Base-by-base conservation (phyloP, 1,140 invertebrate genomes). In the Bombus vancouverensis region DNA sequence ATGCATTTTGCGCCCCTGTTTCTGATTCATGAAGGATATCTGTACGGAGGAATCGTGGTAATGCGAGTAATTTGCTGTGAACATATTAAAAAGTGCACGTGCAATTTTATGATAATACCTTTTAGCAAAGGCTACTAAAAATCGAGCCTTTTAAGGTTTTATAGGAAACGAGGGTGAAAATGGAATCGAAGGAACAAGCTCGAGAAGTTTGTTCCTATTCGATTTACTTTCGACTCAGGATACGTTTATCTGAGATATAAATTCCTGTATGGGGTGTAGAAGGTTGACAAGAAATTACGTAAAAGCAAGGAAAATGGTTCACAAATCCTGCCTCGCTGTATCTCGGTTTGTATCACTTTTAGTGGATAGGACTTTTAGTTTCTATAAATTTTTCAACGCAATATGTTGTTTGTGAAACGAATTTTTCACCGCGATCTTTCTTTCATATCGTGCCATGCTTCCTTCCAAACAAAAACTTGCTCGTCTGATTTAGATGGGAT, bases 211-310 rank as follows among this genome's bases (percentile, higher is more conserved):
- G 32, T n/a, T n/a, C 8, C 34, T 22, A 70, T 80, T 70, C 65
- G n/a, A 53, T 70, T 70, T 53, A 53, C 78, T 53, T 53, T 53
- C 44, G 34, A 34, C 44, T 80, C 37, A 44, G 13, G 42, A 15
- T 53, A 80, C 8, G 10, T 44, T 53, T 80, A 70, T 80, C 78
- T 2, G 44, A 15, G 78, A 70, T 80, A 80, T 80, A 80, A 80
- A 80, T 70, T 80, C 70, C 44, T 53, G 25, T 47, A 37, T 44
- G 32, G 28, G 42, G 44, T 47, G 77, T 15, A 39, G 44, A 70
- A 80, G 32, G 42, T 34, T 66, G 59, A 32, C 37, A 18, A 2
- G 44, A 44, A 28, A 70, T 53, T 70, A 42, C 28, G 34, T 13
- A 66, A 70, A 80, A 53, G 78, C 78, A 13, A 25, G n/a, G 34